A percentile compares a stretch with the other conserved stretches of the same genome.
Evolutionary conservation across 2,888 invertebrate genomes (phyloP).

Genomic region (Phortica magna): DNA sequence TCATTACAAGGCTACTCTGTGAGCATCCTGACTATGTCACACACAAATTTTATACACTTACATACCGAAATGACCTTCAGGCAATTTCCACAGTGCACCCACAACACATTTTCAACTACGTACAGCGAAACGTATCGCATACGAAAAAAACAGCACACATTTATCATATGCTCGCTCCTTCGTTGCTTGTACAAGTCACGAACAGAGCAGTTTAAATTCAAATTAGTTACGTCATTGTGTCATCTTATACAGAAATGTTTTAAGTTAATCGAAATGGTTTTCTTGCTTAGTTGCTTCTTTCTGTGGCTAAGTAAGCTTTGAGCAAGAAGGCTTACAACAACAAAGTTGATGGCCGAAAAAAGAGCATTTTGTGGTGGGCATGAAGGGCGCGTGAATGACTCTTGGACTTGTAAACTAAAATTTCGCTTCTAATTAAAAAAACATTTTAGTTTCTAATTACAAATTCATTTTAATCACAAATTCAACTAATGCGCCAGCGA

Average conservation of each 20-base stretch:
- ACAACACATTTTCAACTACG: neutral
- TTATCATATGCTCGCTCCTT: neutral
- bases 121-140: no score
- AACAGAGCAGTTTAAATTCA: neutral
- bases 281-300: neutral
- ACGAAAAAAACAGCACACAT: neutral
- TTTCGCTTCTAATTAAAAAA: slow-evolving; percentile 63
- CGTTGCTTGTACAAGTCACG: neutral
- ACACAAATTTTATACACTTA: no score
- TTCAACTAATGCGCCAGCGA: slow-evolving; percentile 48
- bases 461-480: slow-evolving; percentile 65
- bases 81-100: neutral
- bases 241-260: neutral
- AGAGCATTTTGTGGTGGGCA: no score
- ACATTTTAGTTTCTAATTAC: slow-evolving; percentile 66
- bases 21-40: no score
- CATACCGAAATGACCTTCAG: neutral
- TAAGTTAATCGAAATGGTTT: slow-evolving; percentile 2
- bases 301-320: no score
- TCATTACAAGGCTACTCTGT: neutral
- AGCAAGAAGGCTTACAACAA: no score
- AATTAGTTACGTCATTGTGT: neutral
- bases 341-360: no score
- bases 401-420: slow-evolving; percentile 46
- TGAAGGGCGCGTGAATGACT: no score